Percentiles rank a stretch among this genome's conserved stretches.
Conservation (phyloP, 64 coral and sea anemone genomes). For the Dendronephthya gigantea region DNA sequence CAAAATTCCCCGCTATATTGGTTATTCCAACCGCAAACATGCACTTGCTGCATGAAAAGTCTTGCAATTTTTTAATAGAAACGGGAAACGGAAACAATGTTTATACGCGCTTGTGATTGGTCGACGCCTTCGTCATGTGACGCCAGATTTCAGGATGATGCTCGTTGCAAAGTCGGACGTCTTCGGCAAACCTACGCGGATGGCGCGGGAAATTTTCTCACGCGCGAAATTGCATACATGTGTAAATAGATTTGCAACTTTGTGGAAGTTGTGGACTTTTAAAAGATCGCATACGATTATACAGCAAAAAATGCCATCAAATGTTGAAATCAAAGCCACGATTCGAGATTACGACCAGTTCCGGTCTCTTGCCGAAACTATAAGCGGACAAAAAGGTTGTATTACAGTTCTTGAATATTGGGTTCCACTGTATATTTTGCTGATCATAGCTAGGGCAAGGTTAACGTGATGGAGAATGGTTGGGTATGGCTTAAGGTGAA, state of each 20-base stretch:
- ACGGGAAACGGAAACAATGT: neutral
- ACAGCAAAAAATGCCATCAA: neutral
- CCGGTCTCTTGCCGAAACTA: neutral
- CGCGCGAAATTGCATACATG: neutral
- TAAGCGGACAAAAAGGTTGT: neutral
- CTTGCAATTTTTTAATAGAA: neutral
- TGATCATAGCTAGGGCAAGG: too few species aligned
- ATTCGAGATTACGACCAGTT: neutral
- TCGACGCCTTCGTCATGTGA: neutral
- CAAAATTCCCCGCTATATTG: neutral
- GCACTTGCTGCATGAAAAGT: neutral
- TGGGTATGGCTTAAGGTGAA: too few species aligned
- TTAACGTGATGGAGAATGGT: too few species aligned
- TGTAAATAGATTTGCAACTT: neutral
- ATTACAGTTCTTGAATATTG: neutral
- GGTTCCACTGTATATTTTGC: too few species aligned
- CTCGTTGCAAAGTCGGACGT: neutral
- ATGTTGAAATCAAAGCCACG: neutral
- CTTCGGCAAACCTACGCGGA: neutral
- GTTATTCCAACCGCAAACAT: neutral
- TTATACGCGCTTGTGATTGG: neutral
- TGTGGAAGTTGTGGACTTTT: neutral
- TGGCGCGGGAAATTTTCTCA: neutral
- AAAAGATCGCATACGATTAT: neutral
- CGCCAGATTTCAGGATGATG: neutral